Conservation (phyloP, 2,888 invertebrate species). For the Prenolepis imparis region DNA sequence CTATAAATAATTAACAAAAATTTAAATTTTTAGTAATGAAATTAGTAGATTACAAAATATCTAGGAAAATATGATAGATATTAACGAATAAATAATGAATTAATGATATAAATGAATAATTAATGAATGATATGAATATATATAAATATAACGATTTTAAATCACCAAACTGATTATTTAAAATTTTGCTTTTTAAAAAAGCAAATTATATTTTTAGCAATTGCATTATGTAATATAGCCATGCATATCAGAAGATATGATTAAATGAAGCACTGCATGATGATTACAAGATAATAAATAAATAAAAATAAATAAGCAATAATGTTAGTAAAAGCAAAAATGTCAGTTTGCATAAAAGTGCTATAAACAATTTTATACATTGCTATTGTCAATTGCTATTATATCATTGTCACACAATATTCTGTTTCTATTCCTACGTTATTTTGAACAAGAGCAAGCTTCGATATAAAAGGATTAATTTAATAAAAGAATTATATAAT, state of each 20-base stretch:
- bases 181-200: neutral
- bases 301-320: neutral
- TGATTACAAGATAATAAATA: neutral
- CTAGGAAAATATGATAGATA: neutral
- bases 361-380: neutral
- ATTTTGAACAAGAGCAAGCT: constrained; percentile 29
- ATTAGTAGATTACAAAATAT: neutral
- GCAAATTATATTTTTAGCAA: neutral
- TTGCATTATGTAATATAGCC: neutral
- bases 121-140: neutral
- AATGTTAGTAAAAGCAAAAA: constrained; percentile 40
- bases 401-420: neutral
- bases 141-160: neutral
- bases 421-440: neutral
- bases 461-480: constrained; percentile 1
- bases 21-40: neutral
- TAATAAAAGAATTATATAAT: constrained; percentile 6
- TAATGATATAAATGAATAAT: neutral
- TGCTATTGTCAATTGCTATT: neutral
- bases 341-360: constrained; percentile 10
- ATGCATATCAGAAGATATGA: constrained; percentile 18
- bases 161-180: neutral
- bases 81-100: neutral
- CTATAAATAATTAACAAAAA: neutral
- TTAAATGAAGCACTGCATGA: neutral